A percentile compares a stretch with the other conserved stretches of the same genome.
Conservation (phyloP, 1,140 invertebrate genomes). For the Penaeus chinensis region DNA sequence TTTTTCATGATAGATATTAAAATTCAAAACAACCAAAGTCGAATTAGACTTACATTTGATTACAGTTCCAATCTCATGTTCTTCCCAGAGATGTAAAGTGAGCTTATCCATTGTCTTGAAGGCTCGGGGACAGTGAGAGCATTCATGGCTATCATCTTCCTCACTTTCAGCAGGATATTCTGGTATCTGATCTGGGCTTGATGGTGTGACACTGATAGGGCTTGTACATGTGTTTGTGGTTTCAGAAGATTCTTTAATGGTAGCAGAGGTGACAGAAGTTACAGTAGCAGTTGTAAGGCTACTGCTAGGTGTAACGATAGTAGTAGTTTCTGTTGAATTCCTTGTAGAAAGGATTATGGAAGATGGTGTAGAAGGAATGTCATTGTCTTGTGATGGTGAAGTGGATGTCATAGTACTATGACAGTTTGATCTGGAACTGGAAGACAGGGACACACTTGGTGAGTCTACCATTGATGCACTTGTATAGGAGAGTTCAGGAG, state of each 20-base stretch:
- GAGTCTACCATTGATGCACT: slow-evolving; percentile 23
- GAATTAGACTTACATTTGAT: slow-evolving; percentile 33
- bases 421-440: slow-evolving; percentile 14
- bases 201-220: not conserved
- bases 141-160: slow-evolving; percentile 23
- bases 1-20: not conserved
- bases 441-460: slow-evolving; percentile 7
- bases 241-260: no score
- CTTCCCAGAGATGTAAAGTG: slow-evolving; percentile 46
- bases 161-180: not conserved
- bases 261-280: no score
- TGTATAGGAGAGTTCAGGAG: slow-evolving; percentile 15
- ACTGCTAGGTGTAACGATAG: no score
- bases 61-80: slow-evolving; percentile 51
- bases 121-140: slow-evolving; percentile 40
- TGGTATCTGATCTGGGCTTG: slow-evolving; percentile 19
- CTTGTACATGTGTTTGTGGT: no score
- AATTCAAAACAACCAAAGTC: not conserved
- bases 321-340: no score
- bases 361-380: not conserved
- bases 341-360: not conserved
- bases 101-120: slow-evolving; percentile 38
- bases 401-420: not conserved
- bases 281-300: no score
- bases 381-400: not conserved